These are phyloP conservation scores for Tretioscincus oriximinensis DNA, from an alignment of 2,113 vertebrate species.

Conservation along the genomic window DNA sequence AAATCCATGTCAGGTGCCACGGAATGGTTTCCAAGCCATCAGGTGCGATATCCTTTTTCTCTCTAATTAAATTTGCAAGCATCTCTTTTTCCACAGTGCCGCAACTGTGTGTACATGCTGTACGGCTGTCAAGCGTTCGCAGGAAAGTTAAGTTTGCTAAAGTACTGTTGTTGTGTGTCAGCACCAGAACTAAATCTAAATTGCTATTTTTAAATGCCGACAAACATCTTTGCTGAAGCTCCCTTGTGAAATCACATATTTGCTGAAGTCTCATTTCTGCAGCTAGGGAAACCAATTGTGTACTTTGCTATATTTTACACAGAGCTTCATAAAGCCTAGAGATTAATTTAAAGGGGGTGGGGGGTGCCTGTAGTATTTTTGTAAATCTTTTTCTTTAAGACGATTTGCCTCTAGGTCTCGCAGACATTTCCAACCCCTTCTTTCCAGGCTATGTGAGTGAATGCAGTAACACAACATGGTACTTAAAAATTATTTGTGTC, in stretches of 20 bases:
- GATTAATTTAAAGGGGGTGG: conserved; percentile 23
- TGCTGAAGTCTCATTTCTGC: conserved; percentile 13
- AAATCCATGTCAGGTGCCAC: conserved; percentile 15
- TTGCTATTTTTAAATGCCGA: conserved; percentile 10
- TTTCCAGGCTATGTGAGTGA: conserved; percentile 19
- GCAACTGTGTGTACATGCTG: not conserved
- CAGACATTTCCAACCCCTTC: not conserved
- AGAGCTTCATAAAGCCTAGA: conserved; percentile 33
- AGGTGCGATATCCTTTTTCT: conserved; percentile 11
- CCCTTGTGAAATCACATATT: conserved; percentile 10
- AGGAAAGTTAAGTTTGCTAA: conserved; percentile 29
- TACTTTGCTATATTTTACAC: conserved; percentile 38
- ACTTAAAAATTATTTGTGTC: conserved; percentile 32
- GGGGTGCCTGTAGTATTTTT: conserved; percentile 34
- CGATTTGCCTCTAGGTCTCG: conserved; percentile 30
- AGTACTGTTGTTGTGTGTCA: not conserved
- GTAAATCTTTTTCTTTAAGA: conserved; percentile 42
- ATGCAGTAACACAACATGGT: conserved; percentile 30
- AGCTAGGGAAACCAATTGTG: conserved; percentile 28
- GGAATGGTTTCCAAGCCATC: not conserved
- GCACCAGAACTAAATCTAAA: conserved; percentile 22
- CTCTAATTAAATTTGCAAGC: conserved; percentile 22
- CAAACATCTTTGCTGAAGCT: conserved; percentile 29
- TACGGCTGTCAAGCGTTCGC: conserved; percentile 30
- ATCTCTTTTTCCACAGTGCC: not conserved